phyloP scores from a whole-genome alignment of 2,797 vertebrate genomes.

The Benthosema pterotum region DNA sequence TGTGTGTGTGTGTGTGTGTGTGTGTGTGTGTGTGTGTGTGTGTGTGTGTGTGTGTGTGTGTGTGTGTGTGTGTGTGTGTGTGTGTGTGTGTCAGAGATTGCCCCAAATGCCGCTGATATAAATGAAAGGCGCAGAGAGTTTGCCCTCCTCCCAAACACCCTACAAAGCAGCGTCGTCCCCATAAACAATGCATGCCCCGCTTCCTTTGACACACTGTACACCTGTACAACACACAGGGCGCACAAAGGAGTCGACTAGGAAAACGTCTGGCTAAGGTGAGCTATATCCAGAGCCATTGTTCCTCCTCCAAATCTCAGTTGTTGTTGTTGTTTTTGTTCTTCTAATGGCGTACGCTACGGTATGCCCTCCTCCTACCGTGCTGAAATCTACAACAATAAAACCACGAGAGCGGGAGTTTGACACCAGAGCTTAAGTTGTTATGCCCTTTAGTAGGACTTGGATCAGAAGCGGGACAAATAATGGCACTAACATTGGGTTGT shows the following conservation, averaged over 20 bases:
- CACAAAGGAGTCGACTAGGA: slow-evolving; percentile 61
- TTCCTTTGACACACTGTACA: slow-evolving; percentile 61
- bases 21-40: slow-evolving; percentile 18
- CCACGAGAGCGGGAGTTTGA: no score
- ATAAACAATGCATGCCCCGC: slow-evolving; percentile 63
- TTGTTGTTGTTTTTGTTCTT: slow-evolving; percentile 48
- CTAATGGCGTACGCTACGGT: slow-evolving; percentile 26
- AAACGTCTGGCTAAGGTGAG: slow-evolving; percentile 37
- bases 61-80: slow-evolving; percentile 44
- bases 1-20: slow-evolving; percentile 36
- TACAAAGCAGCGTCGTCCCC: slow-evolving; percentile 72
- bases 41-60: slow-evolving; percentile 44
- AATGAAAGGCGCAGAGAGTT: slow-evolving; percentile 57
- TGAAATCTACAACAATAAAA: no score
- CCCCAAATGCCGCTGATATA: slow-evolving; percentile 65
- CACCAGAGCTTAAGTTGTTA: no score
- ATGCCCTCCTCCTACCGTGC: no score
- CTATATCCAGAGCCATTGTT: slow-evolving; percentile 50
- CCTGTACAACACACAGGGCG: slow-evolving; percentile 58
- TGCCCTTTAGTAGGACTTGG: no score
- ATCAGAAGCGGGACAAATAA: no score
- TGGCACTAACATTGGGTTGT: no score
- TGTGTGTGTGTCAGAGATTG: slow-evolving; percentile 70
- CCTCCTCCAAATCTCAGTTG: slow-evolving; percentile 52
- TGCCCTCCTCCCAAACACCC: slow-evolving; percentile 73